Conservation (phyloP, 2,113 vertebrate genomes). For the Ictidomys tridecemlineatus region DNA sequence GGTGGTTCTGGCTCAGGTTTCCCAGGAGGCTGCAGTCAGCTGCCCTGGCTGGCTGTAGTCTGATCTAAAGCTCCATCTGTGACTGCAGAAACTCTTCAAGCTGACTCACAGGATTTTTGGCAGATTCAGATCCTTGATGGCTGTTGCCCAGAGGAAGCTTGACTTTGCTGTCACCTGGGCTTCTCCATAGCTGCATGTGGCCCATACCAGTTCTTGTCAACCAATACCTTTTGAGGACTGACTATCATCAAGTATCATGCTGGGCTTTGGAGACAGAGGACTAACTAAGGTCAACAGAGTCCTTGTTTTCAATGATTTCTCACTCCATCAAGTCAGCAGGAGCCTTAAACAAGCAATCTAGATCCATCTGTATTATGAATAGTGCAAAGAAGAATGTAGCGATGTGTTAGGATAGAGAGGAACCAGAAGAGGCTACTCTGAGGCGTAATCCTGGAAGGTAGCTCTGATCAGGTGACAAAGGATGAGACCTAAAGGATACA, state of each 20-base stretch:
- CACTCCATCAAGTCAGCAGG: background rate
- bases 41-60: rapidly evolving
- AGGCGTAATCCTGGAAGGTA: background rate
- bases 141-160: background rate
- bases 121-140: background rate
- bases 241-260: background rate
- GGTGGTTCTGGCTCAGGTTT: background rate
- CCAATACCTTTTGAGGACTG: background rate
- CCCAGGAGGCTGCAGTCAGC: too few relatives aligned
- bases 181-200: background rate
- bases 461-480: background rate
- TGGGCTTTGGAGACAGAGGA: background rate
- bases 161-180: background rate
- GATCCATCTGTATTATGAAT: background rate
- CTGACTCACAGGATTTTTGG: background rate
- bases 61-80: background rate
- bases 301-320: background rate
- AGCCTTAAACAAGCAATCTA: background rate
- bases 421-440: background rate
- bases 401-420: background rate
- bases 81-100: background rate
- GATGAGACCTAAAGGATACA: background rate
- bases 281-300: background rate
- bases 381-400: background rate
- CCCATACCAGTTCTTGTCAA: background rate